Evolutionary conservation across 2,797 vertebrate genomes (phyloP).

Genomic region (Enteromius anoplus): DNA sequence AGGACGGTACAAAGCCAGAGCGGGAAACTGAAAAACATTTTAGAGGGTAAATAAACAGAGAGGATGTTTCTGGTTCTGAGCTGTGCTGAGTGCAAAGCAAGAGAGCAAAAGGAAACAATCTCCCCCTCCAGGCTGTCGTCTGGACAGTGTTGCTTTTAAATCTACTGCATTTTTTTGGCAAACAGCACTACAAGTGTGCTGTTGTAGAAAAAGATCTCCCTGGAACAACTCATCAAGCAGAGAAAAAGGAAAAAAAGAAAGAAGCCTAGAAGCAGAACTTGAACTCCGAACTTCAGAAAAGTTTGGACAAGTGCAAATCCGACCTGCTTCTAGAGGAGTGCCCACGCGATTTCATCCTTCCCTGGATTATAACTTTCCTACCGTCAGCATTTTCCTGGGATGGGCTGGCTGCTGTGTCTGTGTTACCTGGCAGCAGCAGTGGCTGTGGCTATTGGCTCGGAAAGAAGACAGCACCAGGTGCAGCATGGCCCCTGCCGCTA

Average conservation of each 20-base stretch:
- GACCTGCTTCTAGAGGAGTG: constrained; percentile 41
- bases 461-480: constrained; percentile 77
- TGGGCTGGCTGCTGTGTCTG: constrained; percentile 70
- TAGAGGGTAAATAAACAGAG: constrained; percentile 54
- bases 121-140: constrained; percentile 61
- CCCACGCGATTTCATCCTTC: constrained; percentile 4
- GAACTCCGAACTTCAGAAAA: constrained; percentile 42
- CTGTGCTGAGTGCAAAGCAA: constrained; percentile 62
- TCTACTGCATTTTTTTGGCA: constrained; percentile 48
- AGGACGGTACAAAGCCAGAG: constrained; percentile 61
- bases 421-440: constrained; percentile 65
- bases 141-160: constrained; percentile 41
- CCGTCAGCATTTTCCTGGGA: constrained; percentile 53
- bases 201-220: constrained; percentile 54
- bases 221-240: constrained; percentile 43
- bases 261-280: constrained; percentile 30
- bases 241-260: constrained; percentile 39
- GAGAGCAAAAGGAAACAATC: constrained; percentile 68
- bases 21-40: constrained; percentile 55
- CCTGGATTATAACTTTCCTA: constrained; percentile 30
- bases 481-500: constrained; percentile 83
- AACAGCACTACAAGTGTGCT: constrained; percentile 29
- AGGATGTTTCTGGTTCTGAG: constrained; percentile 70
- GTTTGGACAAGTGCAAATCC: constrained; percentile 42
- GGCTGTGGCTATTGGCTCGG: constrained; percentile 60